Base-by-base conservation (phyloP, 1,140 invertebrate species). In the Drosophila bocki region DNA sequence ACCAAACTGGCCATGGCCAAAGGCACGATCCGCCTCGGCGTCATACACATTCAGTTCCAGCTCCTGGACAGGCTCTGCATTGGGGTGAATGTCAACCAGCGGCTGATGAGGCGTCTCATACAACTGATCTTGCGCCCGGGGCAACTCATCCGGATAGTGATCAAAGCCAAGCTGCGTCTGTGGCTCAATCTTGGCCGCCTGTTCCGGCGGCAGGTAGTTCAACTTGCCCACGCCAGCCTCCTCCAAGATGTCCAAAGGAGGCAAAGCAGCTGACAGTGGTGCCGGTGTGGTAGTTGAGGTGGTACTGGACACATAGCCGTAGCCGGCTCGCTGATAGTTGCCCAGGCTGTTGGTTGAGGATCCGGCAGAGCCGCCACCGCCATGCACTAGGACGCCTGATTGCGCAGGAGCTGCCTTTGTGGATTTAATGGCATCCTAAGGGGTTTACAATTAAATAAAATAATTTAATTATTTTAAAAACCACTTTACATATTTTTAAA, bases 401-500 rank as follows among this genome's bases (percentile, higher is more conserved):
- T 95, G 95, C 0, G 95, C 94, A 2, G 96, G 95, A 6, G 94
- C 94, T 26, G 95, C 94, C 88, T 97, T 97, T n/a, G 95, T 95
- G 51, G 95, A 94, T 69, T 95, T 94, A 1, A 96, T 93, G 19
- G 96, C 96, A 42, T 96, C 94, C 84, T 95, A 54, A 77, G 91
- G 41, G 8, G 0, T 50, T 3, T 9, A 12, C 2, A 42, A 37
- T 81, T 15, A 7, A 29, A 7, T 35, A 44, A 13, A 13, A 8
- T 44, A 54, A 15, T 0, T 29, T 39, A 50, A n/a, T 50, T n/a
- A 17, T 6, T 3, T 7, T 39, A 0, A 32, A n/a, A 6, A n/a
- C 26, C 9, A 3, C 9, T 8, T 39, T 1, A 13, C 1, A 0
- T 3, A n/a, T 29, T 29, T 50, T 29, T 0, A 29, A 5, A 1